Percentiles rank a stretch among this genome's conserved stretches.
phyloP scores from a whole-genome alignment of 2,888 invertebrate species.

The Bruchidius siliquastri region DNA sequence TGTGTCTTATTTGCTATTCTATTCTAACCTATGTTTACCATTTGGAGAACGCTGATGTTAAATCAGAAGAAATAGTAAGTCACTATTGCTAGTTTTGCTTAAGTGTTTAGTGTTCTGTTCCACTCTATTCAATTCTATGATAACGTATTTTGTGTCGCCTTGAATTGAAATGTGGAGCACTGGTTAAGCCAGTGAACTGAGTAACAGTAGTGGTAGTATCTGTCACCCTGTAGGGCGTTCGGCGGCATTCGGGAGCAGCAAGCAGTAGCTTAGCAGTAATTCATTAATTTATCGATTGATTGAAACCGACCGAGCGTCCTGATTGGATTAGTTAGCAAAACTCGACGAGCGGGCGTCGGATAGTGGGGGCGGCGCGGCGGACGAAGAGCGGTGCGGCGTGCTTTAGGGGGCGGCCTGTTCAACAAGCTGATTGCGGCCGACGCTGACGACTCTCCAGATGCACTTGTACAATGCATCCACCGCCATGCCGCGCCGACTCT shows the following conservation, averaged over 20 bases:
- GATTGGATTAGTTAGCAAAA: slow-evolving; percentile 44
- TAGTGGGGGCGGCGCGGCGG: background rate
- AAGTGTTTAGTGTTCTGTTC: too few species aligned
- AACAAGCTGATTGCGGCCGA: slow-evolving; percentile 37
- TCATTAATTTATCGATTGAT: slow-evolving; percentile 32
- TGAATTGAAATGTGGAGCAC: too few species aligned
- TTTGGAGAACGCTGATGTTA: too few species aligned
- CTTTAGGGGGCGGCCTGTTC: slow-evolving; percentile 22
- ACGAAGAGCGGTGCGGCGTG: background rate
- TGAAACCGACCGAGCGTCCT: slow-evolving; percentile 28
- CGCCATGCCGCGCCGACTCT: background rate
- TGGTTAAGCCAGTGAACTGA: too few species aligned
- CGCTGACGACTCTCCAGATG: slow-evolving; percentile 16
- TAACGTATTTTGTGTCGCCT: too few species aligned
- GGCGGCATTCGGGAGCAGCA: background rate
- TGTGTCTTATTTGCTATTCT: too few species aligned
- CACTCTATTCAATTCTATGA: too few species aligned
- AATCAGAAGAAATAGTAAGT: too few species aligned
- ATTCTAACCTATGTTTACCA: too few species aligned
- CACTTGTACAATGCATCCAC: slow-evolving; percentile 15
- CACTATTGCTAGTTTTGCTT: too few species aligned
- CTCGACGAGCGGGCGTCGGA: slow-evolving; percentile 27
- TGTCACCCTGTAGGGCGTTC: background rate
- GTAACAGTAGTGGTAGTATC: too few species aligned
- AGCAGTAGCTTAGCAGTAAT: slow-evolving; percentile 19